Conservation (phyloP, 1,140 invertebrate genomes). For the Helicoverpa armigera region DNA sequence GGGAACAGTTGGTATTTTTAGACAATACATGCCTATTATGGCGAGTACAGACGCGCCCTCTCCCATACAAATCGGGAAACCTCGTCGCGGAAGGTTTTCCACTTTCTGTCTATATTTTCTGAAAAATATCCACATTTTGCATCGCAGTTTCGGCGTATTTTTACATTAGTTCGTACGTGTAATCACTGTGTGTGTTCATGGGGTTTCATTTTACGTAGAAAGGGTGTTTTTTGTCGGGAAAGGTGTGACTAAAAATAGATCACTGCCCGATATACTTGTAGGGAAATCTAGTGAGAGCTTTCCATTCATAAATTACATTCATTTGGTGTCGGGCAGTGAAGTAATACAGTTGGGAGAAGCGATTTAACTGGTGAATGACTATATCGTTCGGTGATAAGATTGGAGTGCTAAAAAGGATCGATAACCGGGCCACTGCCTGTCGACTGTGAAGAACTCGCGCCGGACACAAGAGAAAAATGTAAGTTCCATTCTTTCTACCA, state of each 20-base stretch:
- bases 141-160: conserved; percentile 49
- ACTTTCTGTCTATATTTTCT: conserved; percentile 73
- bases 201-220: conserved; percentile 48
- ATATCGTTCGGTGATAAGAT: conserved; percentile 33
- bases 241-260: conserved; percentile 77
- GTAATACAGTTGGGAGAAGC: conserved; percentile 50
- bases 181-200: conserved; percentile 55
- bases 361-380: conserved; percentile 35
- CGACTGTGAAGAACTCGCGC: conserved; percentile 6
- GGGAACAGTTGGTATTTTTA: conserved; percentile 79
- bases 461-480: conserved; percentile 37
- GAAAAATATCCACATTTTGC: conserved; percentile 70
- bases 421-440: conserved; percentile 33
- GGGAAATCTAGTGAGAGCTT: conserved; percentile 73
- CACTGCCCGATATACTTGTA: conserved; percentile 68
- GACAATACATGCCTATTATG: conserved; percentile 80
- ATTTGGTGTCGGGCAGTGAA: conserved; percentile 75
- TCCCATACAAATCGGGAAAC: conserved; percentile 82
- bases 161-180: conserved; percentile 52
- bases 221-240: conserved; percentile 53
- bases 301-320: conserved; percentile 84
- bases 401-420: conserved; percentile 30
- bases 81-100: conserved; percentile 77
- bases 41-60: conserved; percentile 81
- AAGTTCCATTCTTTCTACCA: conserved; percentile 24